Percentiles rank a stretch among this genome's conserved stretches.
Conservation (phyloP, 2,797 vertebrate genomes). For the Cynopterus sphinx region DNA sequence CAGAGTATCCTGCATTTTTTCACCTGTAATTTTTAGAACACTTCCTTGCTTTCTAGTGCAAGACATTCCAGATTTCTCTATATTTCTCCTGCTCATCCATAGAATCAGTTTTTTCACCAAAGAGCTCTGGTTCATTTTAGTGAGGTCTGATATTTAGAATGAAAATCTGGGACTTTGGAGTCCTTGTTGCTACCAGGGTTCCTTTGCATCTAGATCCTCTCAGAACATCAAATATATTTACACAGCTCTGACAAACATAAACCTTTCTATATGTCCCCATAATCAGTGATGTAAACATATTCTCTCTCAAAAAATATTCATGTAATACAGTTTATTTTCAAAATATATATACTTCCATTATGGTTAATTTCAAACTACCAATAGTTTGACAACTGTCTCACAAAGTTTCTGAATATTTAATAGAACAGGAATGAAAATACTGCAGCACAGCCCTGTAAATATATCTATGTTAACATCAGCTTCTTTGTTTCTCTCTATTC, state of each 20-base stretch:
- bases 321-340: background rate
- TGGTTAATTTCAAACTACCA: background rate
- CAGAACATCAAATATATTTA: background rate
- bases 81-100: background rate
- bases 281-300: background rate
- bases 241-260: background rate
- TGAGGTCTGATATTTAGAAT: background rate
- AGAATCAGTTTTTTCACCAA: background rate
- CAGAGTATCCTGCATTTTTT: background rate
- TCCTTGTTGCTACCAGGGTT: background rate
- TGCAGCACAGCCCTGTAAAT: background rate
- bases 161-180: background rate
- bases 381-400: background rate
- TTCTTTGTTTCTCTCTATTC: background rate
- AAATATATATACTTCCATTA: background rate
- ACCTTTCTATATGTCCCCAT: background rate
- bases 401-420: background rate
- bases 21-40: background rate
- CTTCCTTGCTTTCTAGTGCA: background rate
- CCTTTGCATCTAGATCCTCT: background rate
- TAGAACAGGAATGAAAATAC: background rate
- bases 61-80: background rate
- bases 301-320: too few species aligned
- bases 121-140: background rate
- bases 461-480: background rate